Conservation (phyloP, 2,888 invertebrate genomes). For the Candidula unifasciata region DNA sequence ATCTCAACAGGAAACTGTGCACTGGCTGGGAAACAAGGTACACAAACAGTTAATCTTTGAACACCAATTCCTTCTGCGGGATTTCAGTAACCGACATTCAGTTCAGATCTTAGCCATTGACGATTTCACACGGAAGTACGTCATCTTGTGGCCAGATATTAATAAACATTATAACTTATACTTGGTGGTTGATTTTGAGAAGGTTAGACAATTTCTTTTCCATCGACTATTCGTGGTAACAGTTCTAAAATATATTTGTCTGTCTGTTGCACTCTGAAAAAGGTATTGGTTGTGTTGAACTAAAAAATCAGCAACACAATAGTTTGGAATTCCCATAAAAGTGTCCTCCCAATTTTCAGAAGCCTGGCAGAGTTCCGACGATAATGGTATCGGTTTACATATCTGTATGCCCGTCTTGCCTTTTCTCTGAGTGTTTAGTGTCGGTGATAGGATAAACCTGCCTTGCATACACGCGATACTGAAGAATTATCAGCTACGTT, state of each 20-base stretch:
- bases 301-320: too few species aligned
- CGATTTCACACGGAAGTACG: constrained; percentile 23
- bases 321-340: too few species aligned
- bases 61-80: constrained; percentile 42
- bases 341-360: too few species aligned
- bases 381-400: too few species aligned
- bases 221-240: not conserved
- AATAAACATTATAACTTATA: constrained; percentile 28
- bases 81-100: not conserved
- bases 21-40: not conserved
- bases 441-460: too few species aligned
- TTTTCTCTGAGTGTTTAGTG: too few species aligned
- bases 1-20: not conserved
- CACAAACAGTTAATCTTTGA: not conserved
- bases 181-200: constrained; percentile 16
- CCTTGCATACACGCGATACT: too few species aligned
- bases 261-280: too few species aligned
- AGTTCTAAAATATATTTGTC: not conserved
- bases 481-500: too few species aligned
- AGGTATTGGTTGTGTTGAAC: too few species aligned
- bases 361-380: too few species aligned
- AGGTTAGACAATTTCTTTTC: constrained; percentile 4
- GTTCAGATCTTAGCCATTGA: constrained; percentile 25
- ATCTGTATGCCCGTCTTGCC: too few species aligned
- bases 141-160: constrained; percentile 5